phyloP scores from a whole-genome alignment of 2,113 vertebrate genomes.

The Fregata magnificens region DNA sequence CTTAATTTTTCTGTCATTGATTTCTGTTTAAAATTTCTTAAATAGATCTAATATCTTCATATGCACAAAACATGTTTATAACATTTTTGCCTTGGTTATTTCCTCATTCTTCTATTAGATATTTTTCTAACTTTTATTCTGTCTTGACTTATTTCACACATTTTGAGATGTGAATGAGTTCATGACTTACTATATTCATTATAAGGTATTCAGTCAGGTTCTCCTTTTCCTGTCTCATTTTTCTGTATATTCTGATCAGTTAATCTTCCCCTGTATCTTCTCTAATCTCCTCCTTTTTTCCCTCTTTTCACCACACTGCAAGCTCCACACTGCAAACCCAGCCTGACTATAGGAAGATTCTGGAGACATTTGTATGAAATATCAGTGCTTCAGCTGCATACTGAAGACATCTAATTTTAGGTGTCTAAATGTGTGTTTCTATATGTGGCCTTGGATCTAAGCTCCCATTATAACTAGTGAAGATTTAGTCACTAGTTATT shows the following conservation, averaged over 20 bases:
- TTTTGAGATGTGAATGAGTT: not conserved
- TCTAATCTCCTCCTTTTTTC: not conserved
- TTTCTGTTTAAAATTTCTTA: not conserved
- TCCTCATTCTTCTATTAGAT: not conserved
- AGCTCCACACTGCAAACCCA: not conserved
- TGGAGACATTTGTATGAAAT: conserved; percentile 22
- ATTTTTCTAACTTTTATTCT: not conserved
- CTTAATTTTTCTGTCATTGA: not conserved
- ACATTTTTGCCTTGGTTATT: not conserved
- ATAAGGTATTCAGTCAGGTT: not conserved
- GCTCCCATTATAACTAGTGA: conserved; percentile 26
- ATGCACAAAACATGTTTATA: not conserved
- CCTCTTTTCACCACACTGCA: not conserved
- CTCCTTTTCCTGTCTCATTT: not conserved
- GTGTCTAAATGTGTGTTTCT: conserved; percentile 46
- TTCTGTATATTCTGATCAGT: not conserved
- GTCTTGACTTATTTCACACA: not conserved
- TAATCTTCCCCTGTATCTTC: not conserved
- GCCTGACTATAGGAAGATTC: not conserved
- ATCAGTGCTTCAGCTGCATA: conserved; percentile 26
- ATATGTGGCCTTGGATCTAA: conserved; percentile 42
- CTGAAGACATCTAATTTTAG: conserved; percentile 57
- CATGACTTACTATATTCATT: not conserved
- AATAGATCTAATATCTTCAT: not conserved
- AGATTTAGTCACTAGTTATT: conserved; percentile 37